These are phyloP conservation scores for Naja naja DNA, from an alignment of 2,113 vertebrate genomes.

Conservation along the genomic window DNA sequence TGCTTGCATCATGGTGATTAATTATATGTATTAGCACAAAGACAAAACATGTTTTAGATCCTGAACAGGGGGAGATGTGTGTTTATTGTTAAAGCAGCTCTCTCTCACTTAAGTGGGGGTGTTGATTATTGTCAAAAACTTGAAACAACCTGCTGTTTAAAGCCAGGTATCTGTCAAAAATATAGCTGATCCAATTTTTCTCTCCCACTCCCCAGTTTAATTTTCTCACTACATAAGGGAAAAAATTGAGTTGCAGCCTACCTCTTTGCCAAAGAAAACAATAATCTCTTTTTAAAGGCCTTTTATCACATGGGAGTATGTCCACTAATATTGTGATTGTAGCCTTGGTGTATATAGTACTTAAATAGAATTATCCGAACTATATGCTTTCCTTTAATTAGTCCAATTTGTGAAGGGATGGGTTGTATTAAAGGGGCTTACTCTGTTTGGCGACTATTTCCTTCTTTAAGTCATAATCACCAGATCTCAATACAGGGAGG, in stretches of 20 bases:
- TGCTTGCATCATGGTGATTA: slow-evolving; percentile 60
- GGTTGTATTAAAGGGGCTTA: not conserved
- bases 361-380: not conserved
- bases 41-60: slow-evolving; percentile 47
- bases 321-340: not conserved
- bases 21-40: slow-evolving; percentile 55
- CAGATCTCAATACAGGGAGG: not conserved
- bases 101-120: not conserved
- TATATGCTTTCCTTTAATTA: not conserved
- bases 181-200: not conserved
- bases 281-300: not conserved
- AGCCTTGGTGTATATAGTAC: not conserved
- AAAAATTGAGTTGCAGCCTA: not conserved
- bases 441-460: not conserved
- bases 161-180: slow-evolving; percentile 1
- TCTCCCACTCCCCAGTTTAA: not conserved
- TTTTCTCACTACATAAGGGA: not conserved
- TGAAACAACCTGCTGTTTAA: slow-evolving; percentile 1
- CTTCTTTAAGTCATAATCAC: not conserved
- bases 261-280: not conserved
- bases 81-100: slow-evolving; percentile 29
- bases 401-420: not conserved
- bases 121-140: not conserved
- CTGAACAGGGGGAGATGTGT: slow-evolving; percentile 11
- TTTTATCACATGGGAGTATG: not conserved